These are phyloP conservation scores for Torymus tubicola DNA, from an alignment of 2,888 invertebrate genomes.

Conservation along the genomic window DNA sequence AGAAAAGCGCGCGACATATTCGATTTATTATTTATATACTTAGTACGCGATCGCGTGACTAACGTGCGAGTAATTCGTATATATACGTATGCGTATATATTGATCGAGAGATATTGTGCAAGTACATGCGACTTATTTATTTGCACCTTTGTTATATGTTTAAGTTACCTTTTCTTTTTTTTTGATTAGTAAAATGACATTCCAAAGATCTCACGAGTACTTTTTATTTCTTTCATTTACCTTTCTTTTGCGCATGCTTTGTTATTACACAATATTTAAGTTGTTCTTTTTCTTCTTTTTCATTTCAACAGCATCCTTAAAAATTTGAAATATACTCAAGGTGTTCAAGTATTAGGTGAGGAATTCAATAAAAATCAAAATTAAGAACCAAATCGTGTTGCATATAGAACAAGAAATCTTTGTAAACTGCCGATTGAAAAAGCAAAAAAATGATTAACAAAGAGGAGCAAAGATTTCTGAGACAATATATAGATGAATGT, in stretches of 20 bases:
- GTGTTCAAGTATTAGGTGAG: background rate
- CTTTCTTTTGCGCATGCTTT: constrained; percentile 29
- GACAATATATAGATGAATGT: constrained; percentile 34
- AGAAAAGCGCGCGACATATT: constrained; percentile 21
- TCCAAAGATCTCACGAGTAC: constrained; percentile 63
- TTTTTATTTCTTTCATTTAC: constrained; percentile 51
- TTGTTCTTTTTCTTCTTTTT: no score
- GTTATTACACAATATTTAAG: background rate
- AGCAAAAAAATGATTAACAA: background rate
- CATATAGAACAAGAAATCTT: constrained; percentile 36
- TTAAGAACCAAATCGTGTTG: constrained; percentile 30
- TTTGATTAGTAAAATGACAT: constrained; percentile 63
- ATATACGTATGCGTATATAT: background rate
- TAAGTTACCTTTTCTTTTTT: constrained; percentile 63
- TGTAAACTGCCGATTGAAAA: constrained; percentile 7
- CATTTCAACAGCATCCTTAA: no score
- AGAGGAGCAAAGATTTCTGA: constrained; percentile 42
- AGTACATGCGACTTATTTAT: constrained; percentile 54
- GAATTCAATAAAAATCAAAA: constrained; percentile 30
- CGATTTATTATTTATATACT: constrained; percentile 38
- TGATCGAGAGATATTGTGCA: constrained; percentile 15
- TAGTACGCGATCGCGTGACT: constrained; percentile 22
- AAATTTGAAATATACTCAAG: no score
- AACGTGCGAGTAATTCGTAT: constrained; percentile 20
- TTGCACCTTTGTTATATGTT: constrained; percentile 57